Evolutionary conservation across 2,113 vertebrate genomes (phyloP).

Genomic region (human (Homo sapiens)): DNA sequence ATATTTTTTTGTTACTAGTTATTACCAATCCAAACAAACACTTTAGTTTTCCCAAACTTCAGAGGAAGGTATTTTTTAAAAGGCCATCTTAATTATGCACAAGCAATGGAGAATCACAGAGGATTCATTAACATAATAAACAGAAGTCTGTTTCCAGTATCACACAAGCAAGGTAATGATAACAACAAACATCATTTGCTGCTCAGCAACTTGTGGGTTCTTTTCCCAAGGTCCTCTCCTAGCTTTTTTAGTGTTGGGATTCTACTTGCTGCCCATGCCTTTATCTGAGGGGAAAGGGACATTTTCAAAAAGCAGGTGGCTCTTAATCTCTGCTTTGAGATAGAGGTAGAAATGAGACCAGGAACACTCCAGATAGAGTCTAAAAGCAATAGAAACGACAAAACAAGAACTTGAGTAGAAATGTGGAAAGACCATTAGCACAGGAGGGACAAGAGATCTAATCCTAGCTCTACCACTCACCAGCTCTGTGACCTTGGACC

Average conservation of each 20-base stretch:
- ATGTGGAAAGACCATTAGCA: neutral
- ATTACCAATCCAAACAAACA: constrained; percentile 68
- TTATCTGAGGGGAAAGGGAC: neutral
- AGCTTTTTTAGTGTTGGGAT: neutral
- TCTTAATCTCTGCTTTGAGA: neutral
- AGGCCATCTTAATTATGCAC: constrained; percentile 74
- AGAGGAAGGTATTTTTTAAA: constrained; percentile 61
- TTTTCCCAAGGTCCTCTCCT: neutral
- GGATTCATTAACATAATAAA: constrained; percentile 76
- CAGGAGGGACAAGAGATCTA: neutral
- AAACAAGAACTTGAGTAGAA: neutral
- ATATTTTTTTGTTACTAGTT: constrained; percentile 49
- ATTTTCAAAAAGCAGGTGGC: neutral
- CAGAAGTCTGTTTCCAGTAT: constrained; percentile 72
- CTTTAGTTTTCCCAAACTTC: constrained; percentile 41
- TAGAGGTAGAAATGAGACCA: neutral
- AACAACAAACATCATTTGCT: neutral
- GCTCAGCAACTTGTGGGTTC: neutral
- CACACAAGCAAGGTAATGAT: neutral
- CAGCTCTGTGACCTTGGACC: neutral
- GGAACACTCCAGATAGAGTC: neutral
- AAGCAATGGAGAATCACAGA: constrained; percentile 63
- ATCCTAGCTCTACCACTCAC: neutral
- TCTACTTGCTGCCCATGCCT: neutral
- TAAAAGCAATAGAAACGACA: neutral